Evolutionary conservation across 1,140 invertebrate genomes (phyloP).

Genomic region (Drosophila takahashii): DNA sequence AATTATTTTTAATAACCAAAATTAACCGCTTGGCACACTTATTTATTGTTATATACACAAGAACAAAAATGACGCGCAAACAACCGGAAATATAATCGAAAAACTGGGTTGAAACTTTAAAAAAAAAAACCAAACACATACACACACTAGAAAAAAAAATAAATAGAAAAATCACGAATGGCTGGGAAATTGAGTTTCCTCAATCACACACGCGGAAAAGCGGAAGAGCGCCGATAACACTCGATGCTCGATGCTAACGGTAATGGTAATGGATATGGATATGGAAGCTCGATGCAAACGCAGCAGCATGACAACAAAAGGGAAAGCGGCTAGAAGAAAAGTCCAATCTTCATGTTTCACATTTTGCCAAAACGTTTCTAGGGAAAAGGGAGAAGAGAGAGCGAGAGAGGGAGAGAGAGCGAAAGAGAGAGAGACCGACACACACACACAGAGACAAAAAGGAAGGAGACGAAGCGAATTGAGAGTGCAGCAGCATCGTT

Average conservation of each 20-base stretch:
- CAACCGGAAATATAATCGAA: background rate
- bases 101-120: background rate
- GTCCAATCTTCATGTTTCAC: constrained; percentile 45
- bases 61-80: background rate
- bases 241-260: constrained; percentile 15
- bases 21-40: constrained; percentile 3
- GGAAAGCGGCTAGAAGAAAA: background rate
- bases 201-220: background rate
- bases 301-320: constrained; percentile 7
- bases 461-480: background rate
- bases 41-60: background rate
- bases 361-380: constrained; percentile 53
- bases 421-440: constrained; percentile 10
- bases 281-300: constrained; percentile 1
- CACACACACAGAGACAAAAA: constrained; percentile 7
- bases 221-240: constrained; percentile 5
- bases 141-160: background rate
- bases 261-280: constrained; percentile 18
- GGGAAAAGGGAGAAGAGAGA: constrained; percentile 1
- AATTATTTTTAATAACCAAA: background rate
- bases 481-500: constrained; percentile 11
- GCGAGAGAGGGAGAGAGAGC: background rate
- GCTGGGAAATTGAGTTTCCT: constrained; percentile 24
- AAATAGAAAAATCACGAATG: constrained; percentile 7
- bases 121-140: background rate